Conservation (phyloP, 2,797 vertebrate genomes). For the Sebastes ruberrimus region DNA sequence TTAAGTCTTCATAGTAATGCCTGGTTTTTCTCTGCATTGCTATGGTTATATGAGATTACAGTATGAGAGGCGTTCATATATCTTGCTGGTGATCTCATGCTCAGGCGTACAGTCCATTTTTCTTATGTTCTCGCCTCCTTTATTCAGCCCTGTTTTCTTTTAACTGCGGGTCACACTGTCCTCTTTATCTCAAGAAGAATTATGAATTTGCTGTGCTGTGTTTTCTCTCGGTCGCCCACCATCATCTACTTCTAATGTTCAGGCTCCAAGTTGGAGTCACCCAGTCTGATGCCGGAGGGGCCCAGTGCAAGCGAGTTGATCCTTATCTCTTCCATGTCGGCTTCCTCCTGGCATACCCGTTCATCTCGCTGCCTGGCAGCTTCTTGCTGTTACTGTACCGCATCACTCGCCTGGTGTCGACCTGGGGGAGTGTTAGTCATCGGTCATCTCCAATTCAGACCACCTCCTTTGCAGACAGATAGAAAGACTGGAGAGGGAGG, state of each 20-base stretch:
- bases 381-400: not conserved
- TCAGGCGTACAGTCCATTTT: not conserved
- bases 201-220: slow-evolving; percentile 21
- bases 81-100: not conserved
- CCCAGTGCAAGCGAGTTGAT: not conserved
- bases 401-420: slow-evolving; percentile 3
- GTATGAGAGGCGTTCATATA: not conserved
- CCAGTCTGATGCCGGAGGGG: slow-evolving; percentile 1
- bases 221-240: not conserved
- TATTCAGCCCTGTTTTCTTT: slow-evolving; percentile 7
- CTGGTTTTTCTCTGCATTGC: too few relatives aligned
- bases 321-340: slow-evolving; percentile 15
- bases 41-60: not conserved
- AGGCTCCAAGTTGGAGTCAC: not conserved
- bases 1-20: not conserved
- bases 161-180: not conserved
- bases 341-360: slow-evolving; percentile 12
- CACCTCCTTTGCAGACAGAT: not conserved
- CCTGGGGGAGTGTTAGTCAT: not conserved
- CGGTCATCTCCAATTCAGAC: slow-evolving; percentile 17
- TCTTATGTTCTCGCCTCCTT: not conserved
- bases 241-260: not conserved
- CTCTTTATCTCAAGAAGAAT: slow-evolving; percentile 34
- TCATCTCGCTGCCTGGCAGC: slow-evolving; percentile 22
- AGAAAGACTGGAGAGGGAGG: not conserved